Base-by-base conservation (phyloP, 1,140 invertebrate genomes). In the Drosophila dunni region DNA sequence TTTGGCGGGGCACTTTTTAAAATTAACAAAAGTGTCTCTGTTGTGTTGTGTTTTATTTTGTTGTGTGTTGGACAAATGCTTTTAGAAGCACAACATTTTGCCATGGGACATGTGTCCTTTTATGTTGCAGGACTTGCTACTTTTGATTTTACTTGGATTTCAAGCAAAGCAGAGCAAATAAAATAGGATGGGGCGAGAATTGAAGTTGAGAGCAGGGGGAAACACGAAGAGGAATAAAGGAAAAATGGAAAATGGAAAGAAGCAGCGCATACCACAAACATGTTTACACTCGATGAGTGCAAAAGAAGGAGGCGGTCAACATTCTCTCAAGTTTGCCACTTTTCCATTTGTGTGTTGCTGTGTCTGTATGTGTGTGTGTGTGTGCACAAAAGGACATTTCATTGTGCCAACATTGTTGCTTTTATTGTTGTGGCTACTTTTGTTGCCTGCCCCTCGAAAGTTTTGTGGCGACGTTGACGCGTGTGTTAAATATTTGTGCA, bases 51-150 rank as follows among this genome's bases (percentile, higher is more conserved):
- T 71, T 71, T 75, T 53, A 70, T 69, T 46, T 61, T 38, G 57
- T 65, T n/a, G n/a, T n/a, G n/a, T n/a, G n/a, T 29, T 29, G 76
- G 83, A 82, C 72, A 88, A 88, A 88, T 88, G 84, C 84, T 88
- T 88, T 88, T 80, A 88, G 74, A 73, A 79, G 68, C 76, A 62
- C 29, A 68, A 58, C 75, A 78, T 82, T 86, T 71, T 53, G 84
- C 83, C 83, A 76, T 50, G 77, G 84, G 79, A 73, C 80, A 74
- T 75, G 79, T 82, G 83, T 88, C 79, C 84, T 79, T 83, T 88
- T 75, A 68, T 79, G 46, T 60, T 60, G 33, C 24, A 17, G 45
- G 17, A 51, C 45, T 68, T 57, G 79, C 83, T 68, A 77, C 79
- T 79, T 88, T 78, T 73, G 76, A 75, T 81, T 72, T 76, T 61